Evolutionary conservation across 1,140 invertebrate species (phyloP), one percentile per base, ranked within the genome.

Genomic region (Macrosteles quadrilineatus): DNA sequence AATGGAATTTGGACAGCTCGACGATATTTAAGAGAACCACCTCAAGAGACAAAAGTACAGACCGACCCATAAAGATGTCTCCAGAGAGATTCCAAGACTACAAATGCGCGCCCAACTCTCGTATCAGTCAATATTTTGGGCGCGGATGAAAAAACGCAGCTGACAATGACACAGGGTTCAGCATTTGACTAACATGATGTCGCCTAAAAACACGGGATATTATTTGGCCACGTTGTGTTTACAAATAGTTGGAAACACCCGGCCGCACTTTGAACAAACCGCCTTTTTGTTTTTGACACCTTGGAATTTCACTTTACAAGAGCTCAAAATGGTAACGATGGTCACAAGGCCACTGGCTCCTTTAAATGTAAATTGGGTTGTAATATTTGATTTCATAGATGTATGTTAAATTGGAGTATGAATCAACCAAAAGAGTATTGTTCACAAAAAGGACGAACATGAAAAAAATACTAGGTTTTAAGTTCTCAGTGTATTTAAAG

Each of bases 171-270:
- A 19, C 47, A 50, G 47, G 6, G 47, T 4, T 23, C 6, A 6
- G 17, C 47, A 50, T 50, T 50, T 50, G 47, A 50, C 47, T 50
- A 50, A 50, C 47, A 50, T 50, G 47, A 50, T 50, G 47, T 50
- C 17, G 4, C 4, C 6, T 4, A 50, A 43, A 43, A 43, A 43
- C 9, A 23, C 47, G 47, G n/a, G 47, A 19, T 50, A 50, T 50
- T 50, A 50, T 50, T 50, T 50, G 6, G 47, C 47, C 47, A n/a
- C 47, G 17, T 19, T n/a, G 17, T 50, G 47, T 50, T 50, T 19
- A 50, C 47, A 50, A 50, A 50, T 50, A 50, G 47, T 50, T 50
- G 6, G 6, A 11, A n/a, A 19, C 47, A 6, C 17, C 17, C 47
- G 36, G n/a, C 17, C 32, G 32, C 32, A 4, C 32, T 14, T 36